Evolutionary conservation across 2,113 vertebrate genomes (phyloP).

Genomic region (Hippocampus comes): DNA sequence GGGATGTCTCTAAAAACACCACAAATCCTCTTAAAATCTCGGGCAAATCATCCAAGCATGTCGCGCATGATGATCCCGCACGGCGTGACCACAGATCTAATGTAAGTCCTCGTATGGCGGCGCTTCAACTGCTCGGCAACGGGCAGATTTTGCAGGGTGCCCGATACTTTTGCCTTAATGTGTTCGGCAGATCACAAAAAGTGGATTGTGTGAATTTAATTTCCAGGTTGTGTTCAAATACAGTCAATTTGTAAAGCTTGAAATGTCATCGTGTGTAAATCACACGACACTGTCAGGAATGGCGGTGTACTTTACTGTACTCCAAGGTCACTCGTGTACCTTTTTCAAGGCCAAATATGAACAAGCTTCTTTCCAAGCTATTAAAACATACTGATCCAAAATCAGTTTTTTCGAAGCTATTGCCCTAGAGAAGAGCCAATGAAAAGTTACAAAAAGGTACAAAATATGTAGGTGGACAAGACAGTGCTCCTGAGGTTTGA

Average conservation of each 20-base stretch:
- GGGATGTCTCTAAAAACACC: background rate
- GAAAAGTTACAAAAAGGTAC: background rate
- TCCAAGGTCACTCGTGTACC: background rate
- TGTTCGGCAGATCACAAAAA: background rate
- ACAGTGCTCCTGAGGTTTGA: background rate
- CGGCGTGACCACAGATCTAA: background rate
- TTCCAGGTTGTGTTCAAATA: background rate
- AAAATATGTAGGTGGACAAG: background rate
- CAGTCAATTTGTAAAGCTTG: background rate
- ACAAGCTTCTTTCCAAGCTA: background rate
- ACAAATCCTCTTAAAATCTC: conserved; percentile 1
- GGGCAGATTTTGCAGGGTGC: background rate
- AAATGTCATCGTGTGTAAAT: background rate
- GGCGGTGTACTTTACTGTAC: background rate
- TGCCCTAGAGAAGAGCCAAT: background rate
- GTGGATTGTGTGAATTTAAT: background rate
- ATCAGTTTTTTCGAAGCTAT: background rate
- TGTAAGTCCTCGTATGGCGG: conserved; percentile 1
- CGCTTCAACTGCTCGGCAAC: background rate
- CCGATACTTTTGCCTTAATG: background rate
- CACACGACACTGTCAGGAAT: background rate
- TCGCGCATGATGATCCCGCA: background rate
- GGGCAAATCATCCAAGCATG: background rate
- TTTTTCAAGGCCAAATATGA: background rate
- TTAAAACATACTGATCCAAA: background rate